phyloP scores from a whole-genome alignment of 2,888 invertebrate genomes.

The Phengaris alcon region DNA sequence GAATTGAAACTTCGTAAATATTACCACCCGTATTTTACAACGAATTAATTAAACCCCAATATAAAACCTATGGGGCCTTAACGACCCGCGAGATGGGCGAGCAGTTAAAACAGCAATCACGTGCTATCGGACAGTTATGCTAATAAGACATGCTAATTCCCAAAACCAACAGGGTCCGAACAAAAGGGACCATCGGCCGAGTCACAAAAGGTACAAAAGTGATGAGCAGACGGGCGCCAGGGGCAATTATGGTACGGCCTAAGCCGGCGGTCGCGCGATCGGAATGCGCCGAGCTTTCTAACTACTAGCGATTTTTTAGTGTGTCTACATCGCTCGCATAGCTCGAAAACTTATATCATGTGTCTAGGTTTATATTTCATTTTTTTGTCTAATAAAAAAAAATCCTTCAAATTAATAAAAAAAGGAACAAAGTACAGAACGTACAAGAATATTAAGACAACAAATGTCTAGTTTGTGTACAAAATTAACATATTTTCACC shows the following conservation, averaged over 20 bases:
- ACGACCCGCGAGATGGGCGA: slow-evolving; percentile 34
- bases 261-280: slow-evolving; percentile 41
- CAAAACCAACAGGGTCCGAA: slow-evolving; percentile 74
- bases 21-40: slow-evolving; percentile 1
- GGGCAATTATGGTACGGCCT: slow-evolving; percentile 66
- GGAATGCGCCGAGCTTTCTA: slow-evolving; percentile 51
- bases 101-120: slow-evolving; percentile 71
- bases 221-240: slow-evolving; percentile 72
- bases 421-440: too few species aligned
- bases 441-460: not conserved
- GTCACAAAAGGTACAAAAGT: slow-evolving; percentile 61
- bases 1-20: not conserved
- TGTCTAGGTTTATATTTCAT: not conserved
- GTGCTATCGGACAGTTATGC: slow-evolving; percentile 73
- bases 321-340: slow-evolving; percentile 52
- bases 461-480: too few species aligned
- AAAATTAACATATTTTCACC: too few species aligned
- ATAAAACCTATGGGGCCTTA: not conserved
- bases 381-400: not conserved
- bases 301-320: slow-evolving; percentile 47
- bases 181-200: slow-evolving; percentile 56
- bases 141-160: slow-evolving; percentile 79
- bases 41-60: not conserved
- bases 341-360: slow-evolving; percentile 31
- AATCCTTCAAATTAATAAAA: not conserved